These are phyloP conservation scores for Peromyscus eremicus DNA, from an alignment of 2,797 vertebrate species.

Conservation along the genomic window DNA sequence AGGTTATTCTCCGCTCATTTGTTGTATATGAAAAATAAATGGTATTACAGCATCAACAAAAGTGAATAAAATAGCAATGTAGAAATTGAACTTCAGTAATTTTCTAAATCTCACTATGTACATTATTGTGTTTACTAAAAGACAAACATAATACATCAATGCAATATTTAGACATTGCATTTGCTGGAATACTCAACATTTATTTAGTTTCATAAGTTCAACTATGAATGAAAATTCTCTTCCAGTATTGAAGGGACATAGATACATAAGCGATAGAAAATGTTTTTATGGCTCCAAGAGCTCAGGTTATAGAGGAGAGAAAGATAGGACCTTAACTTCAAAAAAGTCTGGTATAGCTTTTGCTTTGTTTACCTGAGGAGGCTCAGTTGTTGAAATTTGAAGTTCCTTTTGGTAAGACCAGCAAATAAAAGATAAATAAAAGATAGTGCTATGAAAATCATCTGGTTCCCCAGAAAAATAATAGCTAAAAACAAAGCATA, in stretches of 20 bases:
- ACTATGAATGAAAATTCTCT: neutral
- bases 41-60: neutral
- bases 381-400: neutral
- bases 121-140: neutral
- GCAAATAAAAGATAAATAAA: slow-evolving; percentile 77
- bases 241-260: neutral
- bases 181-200: neutral
- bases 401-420: slow-evolving; percentile 2
- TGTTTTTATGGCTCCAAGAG: neutral
- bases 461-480: slow-evolving; percentile 66
- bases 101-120: neutral
- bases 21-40: neutral
- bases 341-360: neutral
- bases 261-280: neutral
- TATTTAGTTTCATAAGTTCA: neutral
- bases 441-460: slow-evolving; percentile 62
- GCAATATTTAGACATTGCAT: neutral
- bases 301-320: neutral
- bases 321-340: neutral
- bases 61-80: neutral
- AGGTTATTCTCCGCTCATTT: neutral
- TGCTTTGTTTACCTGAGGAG: slow-evolving; percentile 44
- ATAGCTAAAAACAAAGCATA: slow-evolving; percentile 32
- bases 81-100: slow-evolving; percentile 19
- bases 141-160: neutral